These are phyloP conservation scores for Limonius californicus DNA, from an alignment of 1,140 invertebrate species.

Conservation along the genomic window DNA sequence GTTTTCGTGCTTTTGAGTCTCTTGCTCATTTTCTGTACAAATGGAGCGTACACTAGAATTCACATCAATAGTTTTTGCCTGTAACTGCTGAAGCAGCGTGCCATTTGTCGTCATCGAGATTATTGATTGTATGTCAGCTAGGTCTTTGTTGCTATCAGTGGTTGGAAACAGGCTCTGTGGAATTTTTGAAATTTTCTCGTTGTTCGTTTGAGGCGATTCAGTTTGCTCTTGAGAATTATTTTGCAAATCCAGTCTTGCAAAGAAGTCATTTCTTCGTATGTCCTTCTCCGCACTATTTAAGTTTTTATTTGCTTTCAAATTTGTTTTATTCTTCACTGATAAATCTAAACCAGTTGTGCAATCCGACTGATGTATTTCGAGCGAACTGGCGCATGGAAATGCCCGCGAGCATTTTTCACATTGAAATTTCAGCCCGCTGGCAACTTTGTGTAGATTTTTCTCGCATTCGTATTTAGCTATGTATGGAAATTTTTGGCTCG, in stretches of 20 bases:
- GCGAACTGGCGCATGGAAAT: slow-evolving; percentile 69
- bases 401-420: slow-evolving; percentile 68
- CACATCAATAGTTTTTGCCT: slow-evolving; percentile 46
- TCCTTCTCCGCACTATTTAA: slow-evolving; percentile 49
- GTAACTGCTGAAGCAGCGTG: slow-evolving; percentile 57
- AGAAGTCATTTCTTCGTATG: slow-evolving; percentile 69
- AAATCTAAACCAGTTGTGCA: slow-evolving; percentile 47
- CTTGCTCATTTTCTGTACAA: slow-evolving; percentile 1
- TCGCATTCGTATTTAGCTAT: slow-evolving; percentile 73
- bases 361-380: slow-evolving; percentile 62
- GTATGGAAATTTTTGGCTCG: slow-evolving; percentile 70
- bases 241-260: slow-evolving; percentile 73
- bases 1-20: slow-evolving; percentile 43
- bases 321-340: not conserved
- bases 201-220: not conserved
- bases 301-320: slow-evolving; percentile 15
- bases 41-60: slow-evolving; percentile 27
- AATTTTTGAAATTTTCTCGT: slow-evolving; percentile 5
- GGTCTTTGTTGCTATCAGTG: slow-evolving; percentile 55
- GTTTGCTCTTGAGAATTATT: slow-evolving; percentile 53
- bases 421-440: slow-evolving; percentile 60
- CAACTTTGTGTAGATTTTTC: slow-evolving; percentile 59
- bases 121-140: slow-evolving; percentile 82
- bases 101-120: slow-evolving; percentile 68
- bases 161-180: too few relatives aligned